Evolutionary conservation across 2,797 vertebrate species (phyloP).

Genomic region (Myripristis murdjan): DNA sequence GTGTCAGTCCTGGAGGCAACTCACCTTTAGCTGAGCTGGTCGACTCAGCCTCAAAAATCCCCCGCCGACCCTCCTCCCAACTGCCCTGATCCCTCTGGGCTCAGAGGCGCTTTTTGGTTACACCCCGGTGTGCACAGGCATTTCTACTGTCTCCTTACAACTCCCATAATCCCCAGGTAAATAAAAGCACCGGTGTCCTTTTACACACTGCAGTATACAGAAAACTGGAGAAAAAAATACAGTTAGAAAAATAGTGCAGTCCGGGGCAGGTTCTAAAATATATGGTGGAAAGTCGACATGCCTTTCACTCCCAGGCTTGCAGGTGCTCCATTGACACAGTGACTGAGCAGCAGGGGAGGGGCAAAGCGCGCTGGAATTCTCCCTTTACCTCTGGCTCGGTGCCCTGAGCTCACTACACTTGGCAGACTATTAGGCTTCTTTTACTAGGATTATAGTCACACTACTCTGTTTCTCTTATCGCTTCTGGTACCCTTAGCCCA

Average conservation of each 20-base stretch:
- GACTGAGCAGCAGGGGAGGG: constrained; percentile 74
- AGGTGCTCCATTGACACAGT: constrained; percentile 66
- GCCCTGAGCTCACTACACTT: constrained; percentile 38
- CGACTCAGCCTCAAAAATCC: constrained; percentile 60
- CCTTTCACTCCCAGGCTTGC: constrained; percentile 3
- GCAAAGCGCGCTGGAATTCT: constrained; percentile 47
- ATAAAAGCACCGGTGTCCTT: constrained; percentile 1
- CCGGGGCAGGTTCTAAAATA: not conserved
- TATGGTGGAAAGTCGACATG: not conserved
- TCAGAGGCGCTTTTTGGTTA: constrained; percentile 40
- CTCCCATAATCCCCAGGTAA: constrained; percentile 37
- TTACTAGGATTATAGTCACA: constrained; percentile 38
- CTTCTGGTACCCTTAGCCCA: not conserved
- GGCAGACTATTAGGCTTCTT: constrained; percentile 30
- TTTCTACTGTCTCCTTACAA: constrained; percentile 42
- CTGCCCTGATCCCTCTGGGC: constrained; percentile 55
- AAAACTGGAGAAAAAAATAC: not conserved
- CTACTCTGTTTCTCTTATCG: constrained; percentile 22
- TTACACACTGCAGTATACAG: not conserved
- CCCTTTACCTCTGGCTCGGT: constrained; percentile 35
- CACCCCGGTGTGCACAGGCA: constrained; percentile 61
- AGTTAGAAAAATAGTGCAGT: not conserved
- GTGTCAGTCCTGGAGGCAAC: constrained; percentile 33
- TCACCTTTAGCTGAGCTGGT: constrained; percentile 61
- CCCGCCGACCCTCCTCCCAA: constrained; percentile 60